Base-by-base conservation (phyloP, 1,140 invertebrate genomes). In the Orussus abietinus region DNA sequence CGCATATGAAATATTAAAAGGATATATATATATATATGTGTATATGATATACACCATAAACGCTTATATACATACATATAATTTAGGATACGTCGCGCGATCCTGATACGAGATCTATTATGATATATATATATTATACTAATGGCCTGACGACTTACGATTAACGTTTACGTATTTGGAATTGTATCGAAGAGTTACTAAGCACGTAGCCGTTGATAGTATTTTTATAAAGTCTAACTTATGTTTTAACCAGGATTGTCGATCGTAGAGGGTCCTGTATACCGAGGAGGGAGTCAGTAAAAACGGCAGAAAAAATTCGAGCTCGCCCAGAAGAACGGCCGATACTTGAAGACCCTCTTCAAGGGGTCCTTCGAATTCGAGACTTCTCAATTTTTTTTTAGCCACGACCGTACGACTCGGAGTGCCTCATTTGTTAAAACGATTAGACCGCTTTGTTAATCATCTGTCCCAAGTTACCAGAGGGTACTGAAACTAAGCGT, bases 201-300 rank as follows among this genome's bases (percentile, higher is more conserved):
- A 28, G 31, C 51, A 60, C 45, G 50, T 56, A 53, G 43, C 46
- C 45, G 51, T 61, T 61, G 42, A 54, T 62, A 55, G 45, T 57
- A 65, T 64, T 64, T 64, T 64, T 64, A 55, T 59, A 65, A 64
- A 59, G 46, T 55, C 40, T 63, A 59, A 55, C 31, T 64, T 64
- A 18, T 38, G 49, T 62, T 61, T 53, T 9, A 32, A 52, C 48
- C 33, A 38, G 29, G 26, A 49, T 52, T 48, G 47, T 41, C 12
- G 12, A 10, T 10, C 5, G 31, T 31, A 10, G 10, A 25, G 6
- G 15, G 22, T 1, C n/a, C 14, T 22, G 20, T 26, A 38, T 38
- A 17, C 2, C 21, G 11, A 26, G 15, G 21, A 9, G 11, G 15
- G 9, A 14, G 21, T 38, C 13, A 38, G 6, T 11, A 25, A 9